Evolutionary conservation across 1,140 invertebrate species (phyloP).

Genomic region (Gryllus bimaculatus): DNA sequence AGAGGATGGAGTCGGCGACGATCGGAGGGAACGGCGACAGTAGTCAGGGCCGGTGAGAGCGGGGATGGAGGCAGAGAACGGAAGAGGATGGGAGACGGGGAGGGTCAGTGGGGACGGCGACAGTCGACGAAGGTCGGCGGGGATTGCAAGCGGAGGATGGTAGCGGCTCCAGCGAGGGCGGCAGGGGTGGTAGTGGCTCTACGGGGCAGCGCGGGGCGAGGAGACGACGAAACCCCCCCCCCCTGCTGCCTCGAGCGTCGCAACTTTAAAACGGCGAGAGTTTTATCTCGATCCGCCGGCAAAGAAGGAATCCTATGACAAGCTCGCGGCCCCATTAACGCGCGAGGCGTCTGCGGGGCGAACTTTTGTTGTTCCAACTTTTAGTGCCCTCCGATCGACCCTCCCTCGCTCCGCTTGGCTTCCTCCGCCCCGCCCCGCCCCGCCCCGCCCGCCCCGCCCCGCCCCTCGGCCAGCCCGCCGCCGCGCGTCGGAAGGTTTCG

Average conservation of each 20-base stretch:
- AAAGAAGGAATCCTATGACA: not conserved
- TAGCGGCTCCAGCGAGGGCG: too few species aligned
- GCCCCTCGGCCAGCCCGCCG: too few species aligned
- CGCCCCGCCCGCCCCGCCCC: too few species aligned
- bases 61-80: not conserved
- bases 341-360: not conserved
- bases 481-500: not conserved
- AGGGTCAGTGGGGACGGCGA: not conserved
- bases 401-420: not conserved
- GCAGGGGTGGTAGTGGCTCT: too few species aligned
- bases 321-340: not conserved
- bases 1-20: too few species aligned
- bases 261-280: not conserved
- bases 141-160: too few species aligned
- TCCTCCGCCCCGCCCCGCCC: not conserved
- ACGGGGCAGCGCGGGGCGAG: too few species aligned
- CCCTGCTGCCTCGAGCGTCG: not conserved
- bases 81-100: not conserved
- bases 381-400: not conserved
- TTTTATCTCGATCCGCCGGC: not conserved
- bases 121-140: too few species aligned
- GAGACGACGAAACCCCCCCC: too few species aligned
- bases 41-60: too few species aligned
- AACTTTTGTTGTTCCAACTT: conserved; percentile 2
- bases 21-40: too few species aligned